A percentile compares a stretch with the other conserved stretches of the same genome.
Conservation (phyloP, 2,888 invertebrate genomes). For the Graphium colonna region DNA sequence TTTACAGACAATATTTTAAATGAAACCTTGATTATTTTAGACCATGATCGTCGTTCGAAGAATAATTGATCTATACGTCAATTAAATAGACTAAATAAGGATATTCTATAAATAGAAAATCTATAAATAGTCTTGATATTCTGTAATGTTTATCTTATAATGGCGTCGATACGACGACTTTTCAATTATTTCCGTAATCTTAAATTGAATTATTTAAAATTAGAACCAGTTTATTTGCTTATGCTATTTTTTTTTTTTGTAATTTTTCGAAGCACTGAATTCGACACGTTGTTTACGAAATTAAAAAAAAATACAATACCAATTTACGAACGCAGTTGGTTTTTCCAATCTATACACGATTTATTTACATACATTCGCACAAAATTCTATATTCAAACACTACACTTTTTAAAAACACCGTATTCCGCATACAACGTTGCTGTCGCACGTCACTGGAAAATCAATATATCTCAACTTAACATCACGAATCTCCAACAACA, state of each 20-base stretch:
- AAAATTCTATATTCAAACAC: slow-evolving; percentile 43
- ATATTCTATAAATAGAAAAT: background rate
- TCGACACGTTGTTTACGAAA: background rate
- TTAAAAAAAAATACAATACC: background rate
- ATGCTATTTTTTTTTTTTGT: background rate
- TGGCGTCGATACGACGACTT: background rate
- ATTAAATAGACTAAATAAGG: background rate
- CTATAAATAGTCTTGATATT: background rate
- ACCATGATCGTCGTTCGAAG: no score
- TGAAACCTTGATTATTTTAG: no score
- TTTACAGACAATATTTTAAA: no score
- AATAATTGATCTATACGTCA: no score
- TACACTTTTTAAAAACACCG: slow-evolving; percentile 61
- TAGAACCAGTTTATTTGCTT: no score
- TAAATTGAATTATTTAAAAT: no score
- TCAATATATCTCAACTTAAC: slow-evolving; percentile 55
- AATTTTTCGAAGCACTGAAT: slow-evolving; percentile 3
- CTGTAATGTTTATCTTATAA: background rate
- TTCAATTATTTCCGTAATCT: background rate
- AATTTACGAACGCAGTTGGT: background rate
- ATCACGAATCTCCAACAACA: slow-evolving; percentile 35
- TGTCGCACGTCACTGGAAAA: slow-evolving; percentile 65
- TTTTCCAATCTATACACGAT: background rate
- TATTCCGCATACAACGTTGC: slow-evolving; percentile 58
- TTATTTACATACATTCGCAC: slow-evolving; percentile 28